Conservation (phyloP, 2,797 vertebrate genomes). For the Myoxocephalus aenaeus region DNA sequence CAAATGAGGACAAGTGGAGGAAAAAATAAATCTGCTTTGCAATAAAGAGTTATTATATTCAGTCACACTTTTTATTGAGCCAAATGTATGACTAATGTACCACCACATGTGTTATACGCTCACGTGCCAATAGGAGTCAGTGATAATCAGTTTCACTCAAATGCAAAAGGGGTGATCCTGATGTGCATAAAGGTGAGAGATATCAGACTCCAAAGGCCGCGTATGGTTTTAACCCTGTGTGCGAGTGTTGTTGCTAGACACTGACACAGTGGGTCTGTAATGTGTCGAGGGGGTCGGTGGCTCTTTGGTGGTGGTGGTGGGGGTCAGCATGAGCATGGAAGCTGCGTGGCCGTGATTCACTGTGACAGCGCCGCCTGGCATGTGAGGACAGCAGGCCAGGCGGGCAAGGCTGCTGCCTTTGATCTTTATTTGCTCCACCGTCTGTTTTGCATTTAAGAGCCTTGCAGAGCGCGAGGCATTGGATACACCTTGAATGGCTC, state of each 20-base stretch:
- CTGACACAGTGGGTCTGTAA: constrained; percentile 41
- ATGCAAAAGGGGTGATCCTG: constrained; percentile 10
- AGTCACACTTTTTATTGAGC: constrained; percentile 36
- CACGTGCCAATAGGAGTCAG: not conserved
- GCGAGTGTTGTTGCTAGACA: constrained; percentile 43
- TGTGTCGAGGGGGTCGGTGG: constrained; percentile 32
- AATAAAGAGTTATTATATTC: constrained; percentile 40
- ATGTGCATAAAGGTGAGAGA: constrained; percentile 2
- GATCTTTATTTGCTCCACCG: constrained; percentile 84
- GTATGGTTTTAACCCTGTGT: constrained; percentile 44
- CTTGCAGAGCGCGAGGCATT: constrained; percentile 82
- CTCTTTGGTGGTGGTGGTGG: constrained; percentile 44
- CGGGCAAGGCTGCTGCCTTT: constrained; percentile 80
- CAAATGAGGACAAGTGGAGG: constrained; percentile 24
- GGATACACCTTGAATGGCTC: constrained; percentile 84
- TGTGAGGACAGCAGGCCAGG: constrained; percentile 81
- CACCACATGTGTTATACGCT: constrained; percentile 13
- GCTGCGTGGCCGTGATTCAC: constrained; percentile 73
- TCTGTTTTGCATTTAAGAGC: constrained; percentile 87
- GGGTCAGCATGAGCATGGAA: constrained; percentile 53
- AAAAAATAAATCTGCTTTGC: not conserved
- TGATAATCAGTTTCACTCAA: not conserved
- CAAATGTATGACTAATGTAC: constrained; percentile 32
- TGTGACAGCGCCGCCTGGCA: constrained; percentile 80
- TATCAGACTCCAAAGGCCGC: constrained; percentile 6